Evolutionary conservation across 1,140 invertebrate species (phyloP), one percentile per base, ranked within the genome.

Genomic region (Cydia fagiglandana): DNA sequence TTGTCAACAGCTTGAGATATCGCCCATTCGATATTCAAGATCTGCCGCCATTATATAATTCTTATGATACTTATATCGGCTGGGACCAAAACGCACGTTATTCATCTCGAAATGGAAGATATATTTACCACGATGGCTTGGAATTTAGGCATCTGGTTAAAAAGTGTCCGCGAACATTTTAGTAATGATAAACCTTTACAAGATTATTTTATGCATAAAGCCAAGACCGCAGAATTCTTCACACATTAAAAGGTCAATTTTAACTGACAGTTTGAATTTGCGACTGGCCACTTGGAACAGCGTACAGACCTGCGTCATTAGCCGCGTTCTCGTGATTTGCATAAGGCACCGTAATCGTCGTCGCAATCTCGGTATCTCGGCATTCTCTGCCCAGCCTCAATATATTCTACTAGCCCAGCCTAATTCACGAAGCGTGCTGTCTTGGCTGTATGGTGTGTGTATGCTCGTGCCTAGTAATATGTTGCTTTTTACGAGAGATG

Each of bases 281-380:
- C 56, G 20, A 24, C 20, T 61, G 56, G 7, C 56, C 56, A n/a
- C 56, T 20, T 24, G 20, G 17, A 61, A 61, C 56, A 17, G 50
- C 50, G 50, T 53, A 53, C n/a, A n/a, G n/a, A n/a, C 50, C 50
- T 53, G 50, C 50, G 50, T 53, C 56, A 61, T 61, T 61, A 61
- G 56, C 56, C 56, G 56, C 20, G 56, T 61, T 20, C 56, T 61
- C 56, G 56, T 61, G 56, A 61, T 61, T 61, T 61, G 56, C 56
- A 61, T 61, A 61, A 61, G 56, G 56, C 56, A 61, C 56, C 56
- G 56, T 61, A 61, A 61, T 61, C 56, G 17, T 24, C 17, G 56
- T 61, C 56, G 56, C 56, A 61, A 61, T 61, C 56, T 61, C 56
- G 20, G 56, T 61, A 61, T 61, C 56, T 61, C 56, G 56, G 20